Evolutionary conservation across 37 sponge, comb jelly and placozoan genomes (phyloP).

Genomic region (Amphimedon queenslandica): DNA sequence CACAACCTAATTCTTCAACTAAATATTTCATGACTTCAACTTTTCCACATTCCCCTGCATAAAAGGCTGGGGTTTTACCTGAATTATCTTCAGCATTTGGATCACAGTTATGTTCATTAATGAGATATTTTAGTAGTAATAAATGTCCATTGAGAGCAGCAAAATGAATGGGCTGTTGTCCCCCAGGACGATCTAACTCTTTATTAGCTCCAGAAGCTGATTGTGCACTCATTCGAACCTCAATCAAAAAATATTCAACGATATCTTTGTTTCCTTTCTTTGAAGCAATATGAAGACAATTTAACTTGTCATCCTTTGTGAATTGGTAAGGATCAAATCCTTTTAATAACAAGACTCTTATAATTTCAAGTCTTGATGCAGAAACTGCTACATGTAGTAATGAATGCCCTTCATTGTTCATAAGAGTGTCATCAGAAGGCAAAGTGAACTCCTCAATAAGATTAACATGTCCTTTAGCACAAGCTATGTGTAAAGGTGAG

Average conservation of each 20-base stretch:
- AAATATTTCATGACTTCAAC: background rate
- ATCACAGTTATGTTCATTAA: background rate
- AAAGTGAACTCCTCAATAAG: too few species aligned
- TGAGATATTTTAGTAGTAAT: background rate
- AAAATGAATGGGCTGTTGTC: background rate
- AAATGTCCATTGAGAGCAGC: background rate
- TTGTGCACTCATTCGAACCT: background rate
- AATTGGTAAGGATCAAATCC: too few species aligned
- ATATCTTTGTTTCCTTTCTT: conserved; percentile 16
- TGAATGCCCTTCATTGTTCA: too few species aligned
- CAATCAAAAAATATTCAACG: conserved; percentile 11
- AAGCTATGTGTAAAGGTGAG: background rate
- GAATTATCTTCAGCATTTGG: background rate
- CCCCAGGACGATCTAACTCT: background rate
- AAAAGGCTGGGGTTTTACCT: background rate
- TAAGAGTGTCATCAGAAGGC: too few species aligned
- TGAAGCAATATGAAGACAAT: background rate
- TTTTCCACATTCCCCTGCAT: background rate
- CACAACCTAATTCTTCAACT: conserved; percentile 2
- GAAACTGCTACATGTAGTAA: too few species aligned
- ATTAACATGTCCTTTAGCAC: background rate
- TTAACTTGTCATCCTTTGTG: background rate
- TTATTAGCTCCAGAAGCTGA: background rate
- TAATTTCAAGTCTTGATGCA: too few species aligned
- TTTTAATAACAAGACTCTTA: too few species aligned